A percentile compares a stretch with the other conserved stretches of the same genome.
Evolutionary conservation across 2,113 vertebrate species (phyloP).

Genomic region (Paradoxurus hermaphroditus): DNA sequence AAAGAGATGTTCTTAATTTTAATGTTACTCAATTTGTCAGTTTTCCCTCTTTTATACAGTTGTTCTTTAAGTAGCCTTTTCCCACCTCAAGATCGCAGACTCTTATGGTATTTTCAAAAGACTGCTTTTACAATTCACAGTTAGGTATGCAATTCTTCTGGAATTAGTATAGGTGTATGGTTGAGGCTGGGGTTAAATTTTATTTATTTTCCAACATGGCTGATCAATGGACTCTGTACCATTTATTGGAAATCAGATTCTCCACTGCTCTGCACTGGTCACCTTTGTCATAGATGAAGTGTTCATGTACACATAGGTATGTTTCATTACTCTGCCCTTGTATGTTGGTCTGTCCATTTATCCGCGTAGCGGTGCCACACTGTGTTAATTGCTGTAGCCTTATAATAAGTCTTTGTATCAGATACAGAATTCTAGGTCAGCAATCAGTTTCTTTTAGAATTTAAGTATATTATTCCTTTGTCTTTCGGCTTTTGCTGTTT

Average conservation of each 20-base stretch:
- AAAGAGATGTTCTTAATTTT: neutral
- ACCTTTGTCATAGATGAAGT: neutral
- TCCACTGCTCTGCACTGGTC: neutral
- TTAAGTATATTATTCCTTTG: neutral
- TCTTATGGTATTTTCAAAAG: neutral
- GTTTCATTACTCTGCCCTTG: neutral
- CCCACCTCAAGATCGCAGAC: neutral
- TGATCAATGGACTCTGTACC: neutral
- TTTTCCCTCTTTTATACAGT: neutral
- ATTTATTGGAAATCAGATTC: neutral
- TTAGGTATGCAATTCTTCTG: neutral
- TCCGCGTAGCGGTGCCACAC: neutral
- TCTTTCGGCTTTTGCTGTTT: neutral
- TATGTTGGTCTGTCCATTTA: neutral
- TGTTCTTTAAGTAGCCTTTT: neutral
- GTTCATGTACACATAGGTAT: neutral
- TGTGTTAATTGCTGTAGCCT: neutral
- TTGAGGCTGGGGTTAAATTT: neutral
- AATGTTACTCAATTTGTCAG: neutral
- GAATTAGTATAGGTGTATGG: neutral
- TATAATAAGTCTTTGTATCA: neutral
- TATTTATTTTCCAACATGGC: neutral
- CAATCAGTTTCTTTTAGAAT: neutral
- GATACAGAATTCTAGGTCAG: neutral
- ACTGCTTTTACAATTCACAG: neutral